A percentile compares a stretch with the other conserved stretches of the same genome.
phyloP scores from a whole-genome alignment of 2,888 invertebrate species.

The Bruchidius siliquastri region DNA sequence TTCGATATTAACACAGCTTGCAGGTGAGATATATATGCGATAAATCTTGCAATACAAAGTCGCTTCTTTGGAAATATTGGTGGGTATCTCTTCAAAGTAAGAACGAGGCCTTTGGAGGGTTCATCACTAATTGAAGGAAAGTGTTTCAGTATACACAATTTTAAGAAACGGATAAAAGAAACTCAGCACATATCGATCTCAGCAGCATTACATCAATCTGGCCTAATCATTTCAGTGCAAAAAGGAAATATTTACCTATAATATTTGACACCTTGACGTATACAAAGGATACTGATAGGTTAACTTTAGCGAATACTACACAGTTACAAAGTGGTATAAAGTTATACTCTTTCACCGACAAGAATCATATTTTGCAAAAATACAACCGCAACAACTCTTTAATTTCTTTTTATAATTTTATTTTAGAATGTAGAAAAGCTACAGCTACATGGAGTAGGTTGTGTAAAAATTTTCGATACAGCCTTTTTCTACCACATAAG shows the following conservation, averaged over 20 bases:
- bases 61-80: too few species aligned
- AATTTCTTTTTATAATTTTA: neutral
- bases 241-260: neutral
- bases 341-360: neutral
- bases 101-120: too few species aligned
- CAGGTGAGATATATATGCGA: neutral
- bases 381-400: neutral
- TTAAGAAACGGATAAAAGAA: neutral
- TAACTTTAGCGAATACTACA: constrained; percentile 4
- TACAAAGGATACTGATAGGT: constrained; percentile 30
- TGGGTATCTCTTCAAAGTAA: too few species aligned
- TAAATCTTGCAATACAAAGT: too few species aligned
- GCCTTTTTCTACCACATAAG: neutral
- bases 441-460: neutral
- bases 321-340: neutral
- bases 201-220: neutral
- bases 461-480: neutral
- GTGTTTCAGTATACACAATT: too few species aligned
- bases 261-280: constrained; percentile 36
- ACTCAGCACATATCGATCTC: neutral
- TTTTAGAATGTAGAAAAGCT: neutral
- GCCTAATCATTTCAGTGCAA: neutral
- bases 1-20: neutral
- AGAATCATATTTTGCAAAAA: neutral
- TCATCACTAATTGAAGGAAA: too few species aligned